Evolutionary conservation across 2,797 vertebrate species (phyloP), one percentile per base, ranked within the genome.

Genomic region (Microtus agrestis): DNA sequence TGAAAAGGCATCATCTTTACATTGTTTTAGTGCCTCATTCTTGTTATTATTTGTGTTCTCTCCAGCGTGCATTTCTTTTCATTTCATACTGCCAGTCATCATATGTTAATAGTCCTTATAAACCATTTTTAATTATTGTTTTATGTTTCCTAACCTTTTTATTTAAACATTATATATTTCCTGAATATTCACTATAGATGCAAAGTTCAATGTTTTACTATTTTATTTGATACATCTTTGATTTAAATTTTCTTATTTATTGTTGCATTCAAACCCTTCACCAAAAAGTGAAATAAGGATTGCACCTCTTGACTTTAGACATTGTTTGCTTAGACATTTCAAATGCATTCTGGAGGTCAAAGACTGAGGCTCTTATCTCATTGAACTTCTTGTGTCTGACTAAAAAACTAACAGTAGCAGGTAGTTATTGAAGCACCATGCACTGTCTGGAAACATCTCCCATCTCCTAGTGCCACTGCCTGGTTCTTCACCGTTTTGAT

Each of bases 201-300:
- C 86, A 21, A 7, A 77, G 0, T 81, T 59, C 10, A 19, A 56
- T 85, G 11, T 85, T 76, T 82, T 73, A 4, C 5, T 48, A 78
- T 54, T 46, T 91, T 79, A 87, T 54, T 95, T 91, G 7, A 69
- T 69, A 74, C 43, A 48, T 2, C 6, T 82, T 94, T 48, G 23
- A 25, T 84, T 89, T 77, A 88, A 54, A 7, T 84, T 69, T 97
- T 85, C 65, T 84, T 11, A 77, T 76, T 74, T 61, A 4, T 92
- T 11, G 12, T 86, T 81, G 25, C n/a, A 40, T 51, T 61, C 56
- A 74, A 74, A 87, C 17, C 87, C 56, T 76, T 91, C 59, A 87
- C 13, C 5, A 67, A n/a, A 25, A 40, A 29, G 29, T 63, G 82
- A 81, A 69, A 34, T 11, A 56, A 69, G 2, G 5, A 34, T 14